Evolutionary conservation across 2,888 invertebrate species (phyloP).

Genomic region (Ischnus inquisitorius): DNA sequence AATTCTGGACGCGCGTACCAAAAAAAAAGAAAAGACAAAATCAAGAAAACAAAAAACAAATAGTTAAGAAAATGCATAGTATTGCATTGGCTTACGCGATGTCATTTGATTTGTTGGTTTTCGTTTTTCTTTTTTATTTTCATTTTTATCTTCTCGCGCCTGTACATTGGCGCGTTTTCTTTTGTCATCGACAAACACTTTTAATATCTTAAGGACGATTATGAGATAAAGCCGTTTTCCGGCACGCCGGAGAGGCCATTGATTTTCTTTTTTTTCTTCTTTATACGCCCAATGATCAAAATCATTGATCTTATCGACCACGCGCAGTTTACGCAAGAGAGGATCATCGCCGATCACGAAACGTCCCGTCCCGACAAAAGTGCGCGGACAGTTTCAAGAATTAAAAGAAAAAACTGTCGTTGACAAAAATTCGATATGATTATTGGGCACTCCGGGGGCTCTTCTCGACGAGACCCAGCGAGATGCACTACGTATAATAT

Average conservation of each 20-base stretch:
- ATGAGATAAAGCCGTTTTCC: conserved; percentile 52
- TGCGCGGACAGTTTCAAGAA: conserved; percentile 18
- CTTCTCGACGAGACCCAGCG: conserved; percentile 10
- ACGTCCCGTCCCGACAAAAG: conserved; percentile 19
- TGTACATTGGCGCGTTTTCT: conserved; percentile 61
- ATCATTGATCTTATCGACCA: conserved; percentile 63
- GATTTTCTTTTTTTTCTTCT: conserved; percentile 33
- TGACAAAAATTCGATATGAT: conserved; percentile 54
- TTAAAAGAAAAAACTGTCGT: conserved; percentile 51
- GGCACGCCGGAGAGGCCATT: conserved; percentile 61
- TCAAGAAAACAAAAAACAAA: conserved; percentile 58
- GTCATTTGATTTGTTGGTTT: conserved; percentile 45
- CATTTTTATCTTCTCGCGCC: conserved; percentile 28
- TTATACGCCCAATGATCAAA: conserved; percentile 39
- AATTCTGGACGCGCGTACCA: conserved; percentile 51
- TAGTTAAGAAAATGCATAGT: conserved; percentile 38
- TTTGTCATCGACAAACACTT: conserved; percentile 47
- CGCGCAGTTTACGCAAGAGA: conserved; percentile 39
- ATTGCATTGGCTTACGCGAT: conserved; percentile 64
- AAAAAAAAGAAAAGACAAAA: conserved; percentile 34
- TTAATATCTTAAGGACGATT: conserved; percentile 41
- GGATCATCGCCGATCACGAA: conserved; percentile 28
- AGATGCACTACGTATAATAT: conserved; percentile 28
- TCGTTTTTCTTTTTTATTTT: conserved; percentile 5
- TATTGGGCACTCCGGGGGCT: conserved; percentile 24